Percentiles rank a stretch among this genome's conserved stretches.
These are phyloP conservation scores for Nanorana parkeri DNA, from an alignment of 2,113 vertebrate genomes.

Conservation along the genomic window DNA sequence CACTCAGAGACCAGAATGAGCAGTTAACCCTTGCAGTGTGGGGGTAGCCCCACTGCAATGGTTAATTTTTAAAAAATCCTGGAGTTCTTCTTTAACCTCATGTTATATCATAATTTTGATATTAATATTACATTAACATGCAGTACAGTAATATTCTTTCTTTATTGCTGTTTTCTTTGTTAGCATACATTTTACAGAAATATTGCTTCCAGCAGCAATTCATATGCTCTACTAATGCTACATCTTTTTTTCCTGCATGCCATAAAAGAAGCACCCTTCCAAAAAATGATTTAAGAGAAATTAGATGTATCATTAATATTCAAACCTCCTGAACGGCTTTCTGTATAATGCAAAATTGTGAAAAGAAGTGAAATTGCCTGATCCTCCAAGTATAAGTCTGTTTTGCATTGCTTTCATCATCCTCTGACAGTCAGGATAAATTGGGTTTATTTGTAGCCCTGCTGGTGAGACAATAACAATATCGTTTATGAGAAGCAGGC, in stretches of 20 bases:
- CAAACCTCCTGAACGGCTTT: conserved; percentile 18
- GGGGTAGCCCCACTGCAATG: too few species aligned
- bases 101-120: not conserved
- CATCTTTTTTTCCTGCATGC: not conserved
- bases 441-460: conserved; percentile 57
- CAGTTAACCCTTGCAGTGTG: too few species aligned
- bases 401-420: conserved; percentile 53
- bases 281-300: conserved; percentile 9
- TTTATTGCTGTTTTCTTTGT: not conserved
- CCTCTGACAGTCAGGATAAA: conserved; percentile 41
- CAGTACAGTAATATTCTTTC: not conserved
- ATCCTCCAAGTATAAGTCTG: conserved; percentile 54
- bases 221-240: conserved; percentile 7
- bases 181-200: not conserved
- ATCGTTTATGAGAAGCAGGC: conserved; percentile 54
- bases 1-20: too few species aligned
- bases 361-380: conserved; percentile 58
- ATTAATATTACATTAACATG: not conserved
- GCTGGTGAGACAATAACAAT: conserved; percentile 50
- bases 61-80: too few species aligned
- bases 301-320: conserved; percentile 36
- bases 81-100: not conserved
- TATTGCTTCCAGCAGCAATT: not conserved
- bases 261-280: not conserved
- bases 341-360: conserved; percentile 37